Percentiles rank a stretch among this genome's conserved stretches.
These are phyloP conservation scores for Mormyrus iriodes DNA, from an alignment of 2,113 vertebrate genomes.

Conservation along the genomic window DNA sequence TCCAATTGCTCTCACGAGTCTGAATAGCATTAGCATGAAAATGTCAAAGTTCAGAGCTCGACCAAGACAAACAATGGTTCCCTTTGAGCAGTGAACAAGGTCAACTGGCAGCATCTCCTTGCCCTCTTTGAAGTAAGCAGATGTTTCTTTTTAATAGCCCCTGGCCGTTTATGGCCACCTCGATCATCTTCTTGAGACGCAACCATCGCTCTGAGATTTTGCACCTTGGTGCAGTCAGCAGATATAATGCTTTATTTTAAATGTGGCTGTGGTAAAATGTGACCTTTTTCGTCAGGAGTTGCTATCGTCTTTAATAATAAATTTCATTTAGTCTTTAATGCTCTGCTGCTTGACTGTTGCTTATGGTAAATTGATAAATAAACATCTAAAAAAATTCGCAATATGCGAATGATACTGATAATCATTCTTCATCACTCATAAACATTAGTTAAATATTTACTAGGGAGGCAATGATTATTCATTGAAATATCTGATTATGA, in stretches of 20 bases:
- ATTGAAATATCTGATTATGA: background rate
- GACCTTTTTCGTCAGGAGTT: background rate
- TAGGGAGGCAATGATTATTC: background rate
- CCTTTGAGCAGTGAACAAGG: background rate
- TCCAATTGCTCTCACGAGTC: background rate
- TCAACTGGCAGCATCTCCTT: background rate
- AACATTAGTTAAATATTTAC: background rate
- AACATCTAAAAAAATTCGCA: background rate
- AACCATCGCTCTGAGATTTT: background rate
- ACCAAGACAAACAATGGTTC: background rate
- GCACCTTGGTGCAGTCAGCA: background rate
- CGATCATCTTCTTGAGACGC: background rate
- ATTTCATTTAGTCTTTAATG: background rate
- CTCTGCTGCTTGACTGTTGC: background rate
- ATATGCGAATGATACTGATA: background rate
- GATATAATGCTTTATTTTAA: background rate
- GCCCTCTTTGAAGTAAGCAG: background rate
- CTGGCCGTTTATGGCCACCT: background rate
- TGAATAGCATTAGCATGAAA: background rate
- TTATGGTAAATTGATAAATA: background rate
- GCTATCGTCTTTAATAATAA: background rate
- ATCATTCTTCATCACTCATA: background rate
- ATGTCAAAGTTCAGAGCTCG: background rate
- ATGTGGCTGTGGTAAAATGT: background rate
- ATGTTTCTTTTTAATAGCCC: background rate